Evolutionary conservation across 2,113 vertebrate genomes (phyloP).

Genomic region (Larimichthys polyactis): DNA sequence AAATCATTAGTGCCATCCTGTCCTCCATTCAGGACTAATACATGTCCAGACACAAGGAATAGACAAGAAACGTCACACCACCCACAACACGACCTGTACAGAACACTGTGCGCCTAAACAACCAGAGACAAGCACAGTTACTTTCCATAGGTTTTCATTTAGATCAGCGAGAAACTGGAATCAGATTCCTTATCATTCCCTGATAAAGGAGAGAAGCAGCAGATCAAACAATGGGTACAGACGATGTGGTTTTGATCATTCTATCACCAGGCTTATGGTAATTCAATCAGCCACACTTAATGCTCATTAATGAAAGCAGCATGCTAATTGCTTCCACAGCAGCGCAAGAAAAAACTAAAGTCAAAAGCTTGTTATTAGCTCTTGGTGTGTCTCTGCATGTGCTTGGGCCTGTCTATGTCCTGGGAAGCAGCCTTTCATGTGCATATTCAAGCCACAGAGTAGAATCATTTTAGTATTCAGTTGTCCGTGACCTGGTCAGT

Average conservation of each 20-base stretch:
- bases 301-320: not conserved
- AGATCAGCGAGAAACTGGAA: no score
- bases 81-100: not conserved
- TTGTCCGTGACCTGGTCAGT: no score
- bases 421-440: not conserved
- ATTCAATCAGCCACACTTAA: not conserved
- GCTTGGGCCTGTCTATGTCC: not conserved
- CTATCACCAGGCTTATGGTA: not conserved
- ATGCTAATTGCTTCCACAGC: not conserved
- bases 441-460: no score
- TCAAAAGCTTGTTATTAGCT: not conserved
- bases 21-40: not conserved
- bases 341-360: not conserved
- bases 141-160: not conserved
- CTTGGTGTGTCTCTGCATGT: no score
- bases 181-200: no score
- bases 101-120: not conserved
- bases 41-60: not conserved
- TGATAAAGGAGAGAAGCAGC: not conserved
- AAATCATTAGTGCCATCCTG: not conserved
- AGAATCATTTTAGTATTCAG: no score
- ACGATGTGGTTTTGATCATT: not conserved
- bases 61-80: not conserved
- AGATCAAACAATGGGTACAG: not conserved
- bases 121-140: not conserved